Evolutionary conservation across 1,140 invertebrate species (phyloP).

Genomic region (Drosophila oshimai): DNA sequence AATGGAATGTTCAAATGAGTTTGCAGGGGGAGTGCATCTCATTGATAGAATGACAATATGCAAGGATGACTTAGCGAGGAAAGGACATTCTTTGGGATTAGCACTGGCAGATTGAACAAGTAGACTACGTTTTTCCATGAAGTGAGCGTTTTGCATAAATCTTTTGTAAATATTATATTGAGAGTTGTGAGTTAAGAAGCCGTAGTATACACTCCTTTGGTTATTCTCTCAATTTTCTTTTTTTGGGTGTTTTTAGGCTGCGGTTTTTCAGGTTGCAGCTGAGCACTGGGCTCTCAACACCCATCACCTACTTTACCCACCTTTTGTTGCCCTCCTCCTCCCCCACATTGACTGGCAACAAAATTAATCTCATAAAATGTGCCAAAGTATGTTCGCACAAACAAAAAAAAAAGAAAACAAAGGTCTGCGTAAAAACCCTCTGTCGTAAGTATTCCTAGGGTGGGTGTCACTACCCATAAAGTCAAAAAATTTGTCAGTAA

Average conservation of each 20-base stretch:
- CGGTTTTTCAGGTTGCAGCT: slow-evolving; percentile 45
- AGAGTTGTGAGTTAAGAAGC: no score
- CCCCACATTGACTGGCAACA: slow-evolving; percentile 25
- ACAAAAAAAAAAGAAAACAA: slow-evolving; percentile 10
- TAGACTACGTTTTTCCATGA: slow-evolving; percentile 69
- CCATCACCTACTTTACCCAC: slow-evolving; percentile 11
- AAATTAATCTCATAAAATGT: slow-evolving; percentile 79
- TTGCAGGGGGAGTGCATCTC: slow-evolving; percentile 9
- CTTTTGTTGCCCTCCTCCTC: no score
- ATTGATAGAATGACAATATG: slow-evolving; percentile 48
- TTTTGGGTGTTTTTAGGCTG: slow-evolving; percentile 29
- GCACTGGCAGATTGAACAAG: slow-evolving; percentile 28
- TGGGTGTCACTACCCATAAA: no score
- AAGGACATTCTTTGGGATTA: slow-evolving; percentile 67
- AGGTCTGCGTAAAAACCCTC: no score
- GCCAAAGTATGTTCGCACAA: slow-evolving; percentile 66
- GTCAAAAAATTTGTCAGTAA: no score
- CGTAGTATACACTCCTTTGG: no score
- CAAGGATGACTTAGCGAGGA: slow-evolving; percentile 13
- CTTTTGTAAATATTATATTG: slow-evolving; percentile 70
- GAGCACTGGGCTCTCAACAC: slow-evolving; percentile 7
- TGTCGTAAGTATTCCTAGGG: no score
- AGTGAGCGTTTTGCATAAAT: no score
- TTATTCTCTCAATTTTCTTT: slow-evolving; percentile 1
- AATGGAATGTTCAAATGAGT: slow-evolving; percentile 65